phyloP scores from a whole-genome alignment of 2,113 vertebrate genomes.

The Ondatra zibethicus region DNA sequence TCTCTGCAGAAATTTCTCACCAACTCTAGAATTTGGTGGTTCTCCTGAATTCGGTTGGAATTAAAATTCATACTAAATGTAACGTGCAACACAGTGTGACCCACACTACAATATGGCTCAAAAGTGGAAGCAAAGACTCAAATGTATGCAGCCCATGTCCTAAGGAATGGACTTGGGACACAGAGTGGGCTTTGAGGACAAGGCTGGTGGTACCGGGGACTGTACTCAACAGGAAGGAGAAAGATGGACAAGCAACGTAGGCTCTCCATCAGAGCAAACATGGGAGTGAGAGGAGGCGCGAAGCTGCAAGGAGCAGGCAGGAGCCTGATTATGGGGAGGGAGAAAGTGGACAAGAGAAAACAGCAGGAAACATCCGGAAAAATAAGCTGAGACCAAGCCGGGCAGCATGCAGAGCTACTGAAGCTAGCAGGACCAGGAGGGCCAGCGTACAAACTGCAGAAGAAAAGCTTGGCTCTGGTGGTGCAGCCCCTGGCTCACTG shows the following conservation, averaged over 20 bases:
- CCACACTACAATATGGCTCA: neutral
- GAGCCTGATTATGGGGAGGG: neutral
- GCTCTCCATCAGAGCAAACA: neutral
- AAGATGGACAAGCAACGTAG: neutral
- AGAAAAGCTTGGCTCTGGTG: neutral
- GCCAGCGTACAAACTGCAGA: neutral
- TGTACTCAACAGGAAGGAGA: neutral
- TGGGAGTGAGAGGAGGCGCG: neutral
- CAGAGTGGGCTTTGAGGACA: accelerated
- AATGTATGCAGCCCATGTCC: neutral
- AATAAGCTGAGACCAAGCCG: neutral
- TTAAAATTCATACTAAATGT: neutral
- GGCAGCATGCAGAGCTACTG: neutral
- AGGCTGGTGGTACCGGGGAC: neutral
- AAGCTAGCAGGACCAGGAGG: neutral
- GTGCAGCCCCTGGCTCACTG: neutral
- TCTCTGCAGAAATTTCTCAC: neutral
- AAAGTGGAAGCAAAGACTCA: neutral
- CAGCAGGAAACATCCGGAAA: neutral
- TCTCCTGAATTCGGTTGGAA: neutral
- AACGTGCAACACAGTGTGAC: accelerated
- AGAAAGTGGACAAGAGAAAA: neutral
- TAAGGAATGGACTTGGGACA: neutral
- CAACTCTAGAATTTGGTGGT: neutral
- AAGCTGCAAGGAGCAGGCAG: neutral